Evolutionary conservation across 2,888 invertebrate species (phyloP), one percentile per base, ranked within the genome.

Genomic region (Myopa tessellatipennis): DNA sequence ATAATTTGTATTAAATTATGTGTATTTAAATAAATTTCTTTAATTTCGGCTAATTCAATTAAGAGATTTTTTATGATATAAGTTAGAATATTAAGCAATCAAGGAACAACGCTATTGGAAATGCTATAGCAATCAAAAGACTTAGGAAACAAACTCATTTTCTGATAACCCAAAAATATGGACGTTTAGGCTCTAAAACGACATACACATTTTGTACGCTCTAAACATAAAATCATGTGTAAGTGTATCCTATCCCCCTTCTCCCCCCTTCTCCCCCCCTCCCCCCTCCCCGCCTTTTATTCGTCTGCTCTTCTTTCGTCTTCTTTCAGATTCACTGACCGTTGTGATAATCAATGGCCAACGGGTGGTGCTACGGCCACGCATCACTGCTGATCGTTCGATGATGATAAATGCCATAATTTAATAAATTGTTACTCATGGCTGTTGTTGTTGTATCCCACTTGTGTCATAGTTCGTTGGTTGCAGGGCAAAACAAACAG

Each of bases 371-470:
- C 75, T 68, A n/a, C 67, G 34, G 69, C 68, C 60, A 68, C 75
- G 60, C 75, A 69, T 69, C 69, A 12, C 50, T 69, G 34, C 68
- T 8, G 83, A 83, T 83, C 80, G 81, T 78, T 65, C 81, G 82
- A 82, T 80, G 80, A 80, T 82, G 83, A 83, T 83, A 82, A 83
- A 83, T 83, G 81, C 82, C 81, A 82, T 83, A 83, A 83, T 83
- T 83, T 83, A 82, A 82, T 83, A 82, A 81, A 71, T 70, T 61
- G 61, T 69, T 75, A 55, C 60, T 75, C 40, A 67, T 67, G 8
- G 16, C 58, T 4, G 18, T 71, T 60, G 45, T 10, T 68, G 60
- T 68, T 68, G 38, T 34, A 52, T 6, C 50, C 67, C 38, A 68
- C 75, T 69, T 75, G 75, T 75, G 75, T 75, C 75, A 75, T 75